These are phyloP conservation scores for Reinhardtius hippoglossoides DNA, from an alignment of 2,113 vertebrate species.

Conservation along the genomic window DNA sequence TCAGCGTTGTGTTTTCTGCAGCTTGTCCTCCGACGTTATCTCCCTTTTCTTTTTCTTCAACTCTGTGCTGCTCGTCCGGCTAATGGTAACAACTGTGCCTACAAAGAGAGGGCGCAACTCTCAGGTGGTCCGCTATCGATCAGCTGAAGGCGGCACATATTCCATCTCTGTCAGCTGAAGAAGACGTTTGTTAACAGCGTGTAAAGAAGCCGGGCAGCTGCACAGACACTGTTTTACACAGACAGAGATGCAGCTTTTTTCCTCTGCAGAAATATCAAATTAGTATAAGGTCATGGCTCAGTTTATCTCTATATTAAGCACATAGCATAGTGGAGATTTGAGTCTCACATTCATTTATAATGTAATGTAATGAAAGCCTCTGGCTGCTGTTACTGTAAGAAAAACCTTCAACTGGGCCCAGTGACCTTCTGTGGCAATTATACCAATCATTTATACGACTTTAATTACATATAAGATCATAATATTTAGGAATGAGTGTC, in stretches of 20 bases:
- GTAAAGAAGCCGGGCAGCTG: constrained; percentile 19
- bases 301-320: background rate
- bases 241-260: constrained; percentile 7
- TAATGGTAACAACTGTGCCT: constrained; percentile 47
- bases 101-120: constrained; percentile 55
- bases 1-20: constrained; percentile 16
- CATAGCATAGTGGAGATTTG: background rate
- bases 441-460: background rate
- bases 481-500: background rate
- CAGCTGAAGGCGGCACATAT: constrained; percentile 41
- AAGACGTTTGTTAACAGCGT: constrained; percentile 43
- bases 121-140: constrained; percentile 59
- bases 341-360: constrained; percentile 6
- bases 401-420: constrained; percentile 4
- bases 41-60: background rate
- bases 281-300: background rate
- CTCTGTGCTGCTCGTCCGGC: constrained; percentile 25
- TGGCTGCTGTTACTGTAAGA: constrained; percentile 6
- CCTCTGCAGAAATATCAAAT: background rate
- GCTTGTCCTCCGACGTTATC: constrained; percentile 18
- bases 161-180: constrained; percentile 44
- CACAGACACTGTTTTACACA: constrained; percentile 2
- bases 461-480: background rate
- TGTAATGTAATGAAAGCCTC: constrained; percentile 13
- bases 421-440: background rate